phyloP scores from a whole-genome alignment of 1,140 invertebrate species.

The Bactericera cockerelli region DNA sequence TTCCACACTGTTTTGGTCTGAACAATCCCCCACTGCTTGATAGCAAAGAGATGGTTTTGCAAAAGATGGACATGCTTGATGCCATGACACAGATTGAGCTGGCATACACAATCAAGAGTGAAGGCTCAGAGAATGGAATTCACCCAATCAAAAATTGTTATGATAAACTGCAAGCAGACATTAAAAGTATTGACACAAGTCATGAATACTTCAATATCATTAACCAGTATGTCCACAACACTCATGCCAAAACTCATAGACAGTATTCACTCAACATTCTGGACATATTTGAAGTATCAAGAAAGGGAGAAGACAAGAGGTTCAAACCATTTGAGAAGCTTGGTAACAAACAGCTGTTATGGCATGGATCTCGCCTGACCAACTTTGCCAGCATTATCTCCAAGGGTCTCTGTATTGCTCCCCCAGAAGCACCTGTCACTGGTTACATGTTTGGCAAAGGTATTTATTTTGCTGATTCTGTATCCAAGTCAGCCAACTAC shows the following conservation, averaged over 20 bases:
- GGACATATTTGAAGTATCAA: constrained; percentile 56
- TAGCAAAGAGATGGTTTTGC: constrained; percentile 55
- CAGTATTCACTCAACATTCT: constrained; percentile 58
- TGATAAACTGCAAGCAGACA: constrained; percentile 71
- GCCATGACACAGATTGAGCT: constrained; percentile 87
- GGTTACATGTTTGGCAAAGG: constrained; percentile 99
- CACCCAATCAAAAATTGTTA: constrained; percentile 62
- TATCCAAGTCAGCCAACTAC: constrained; percentile 97
- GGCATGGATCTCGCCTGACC: constrained; percentile 89
- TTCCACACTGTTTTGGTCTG: constrained; percentile 88
- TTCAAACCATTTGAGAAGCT: constrained; percentile 71
- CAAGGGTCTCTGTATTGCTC: constrained; percentile 91
- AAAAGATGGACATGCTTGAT: constrained; percentile 20
- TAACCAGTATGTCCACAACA: constrained; percentile 64
- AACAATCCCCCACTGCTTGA: constrained; percentile 67
- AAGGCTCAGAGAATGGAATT: neutral
- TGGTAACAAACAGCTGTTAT: constrained; percentile 74
- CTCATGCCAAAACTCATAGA: constrained; percentile 71
- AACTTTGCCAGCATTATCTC: constrained; percentile 94
- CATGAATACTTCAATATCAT: constrained; percentile 62
- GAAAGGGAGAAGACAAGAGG: constrained; percentile 62
- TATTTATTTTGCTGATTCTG: constrained; percentile 96
- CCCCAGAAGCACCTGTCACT: constrained; percentile 80
- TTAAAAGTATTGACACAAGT: constrained; percentile 52
- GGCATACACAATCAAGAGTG: constrained; percentile 73